Conservation (phyloP, 2,888 invertebrate genomes). For the Agrilus cyanescens region DNA sequence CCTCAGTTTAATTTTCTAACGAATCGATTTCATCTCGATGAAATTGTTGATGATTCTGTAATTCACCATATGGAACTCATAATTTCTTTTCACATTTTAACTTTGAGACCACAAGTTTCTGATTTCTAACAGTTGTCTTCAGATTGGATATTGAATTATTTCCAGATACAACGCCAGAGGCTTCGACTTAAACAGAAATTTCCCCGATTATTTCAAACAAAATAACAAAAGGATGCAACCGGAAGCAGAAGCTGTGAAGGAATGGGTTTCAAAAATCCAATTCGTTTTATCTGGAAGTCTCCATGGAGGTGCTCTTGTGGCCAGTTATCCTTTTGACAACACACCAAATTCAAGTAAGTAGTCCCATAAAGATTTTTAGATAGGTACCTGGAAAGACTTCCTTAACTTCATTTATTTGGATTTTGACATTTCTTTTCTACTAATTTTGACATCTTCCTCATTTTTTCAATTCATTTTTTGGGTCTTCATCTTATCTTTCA, state of each 20-base stretch:
- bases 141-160: slow-evolving; percentile 3
- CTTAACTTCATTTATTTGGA: slow-evolving; percentile 2
- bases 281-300: slow-evolving; percentile 90
- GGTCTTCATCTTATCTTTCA: neutral
- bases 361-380: neutral
- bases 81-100: too few species aligned
- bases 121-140: too few species aligned
- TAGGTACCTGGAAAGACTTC: neutral
- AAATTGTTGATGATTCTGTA: too few species aligned
- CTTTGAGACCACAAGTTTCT: too few species aligned
- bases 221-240: slow-evolving; percentile 81
- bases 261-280: slow-evolving; percentile 87
- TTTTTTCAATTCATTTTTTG: neutral
- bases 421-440: neutral
- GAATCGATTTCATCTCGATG: too few species aligned
- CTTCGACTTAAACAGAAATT: slow-evolving; percentile 89
- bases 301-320: slow-evolving; percentile 91
- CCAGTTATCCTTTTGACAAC: slow-evolving; percentile 95
- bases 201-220: slow-evolving; percentile 88
- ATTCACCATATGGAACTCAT: too few species aligned
- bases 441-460: slow-evolving; percentile 6
- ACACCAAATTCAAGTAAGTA: slow-evolving; percentile 85
- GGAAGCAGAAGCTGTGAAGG: slow-evolving; percentile 89
- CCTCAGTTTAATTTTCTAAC: neutral
- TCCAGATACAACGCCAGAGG: slow-evolving; percentile 74